Conservation (phyloP, 2,113 vertebrate genomes). For the Galemys pyrenaicus region DNA sequence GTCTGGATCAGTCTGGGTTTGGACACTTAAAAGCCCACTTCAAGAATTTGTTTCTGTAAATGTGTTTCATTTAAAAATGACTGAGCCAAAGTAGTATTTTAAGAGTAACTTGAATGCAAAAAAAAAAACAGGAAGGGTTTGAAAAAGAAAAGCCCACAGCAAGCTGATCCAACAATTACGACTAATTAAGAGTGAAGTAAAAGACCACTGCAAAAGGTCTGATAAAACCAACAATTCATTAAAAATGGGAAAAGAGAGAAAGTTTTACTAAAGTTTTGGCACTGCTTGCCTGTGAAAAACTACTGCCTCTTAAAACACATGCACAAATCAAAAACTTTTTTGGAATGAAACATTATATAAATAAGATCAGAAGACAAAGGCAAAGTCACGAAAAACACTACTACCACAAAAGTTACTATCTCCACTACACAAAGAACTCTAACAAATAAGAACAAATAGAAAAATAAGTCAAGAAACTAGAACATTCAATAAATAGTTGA, state of each 20-base stretch:
- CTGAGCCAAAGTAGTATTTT: constrained; percentile 8
- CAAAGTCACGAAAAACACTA: background rate
- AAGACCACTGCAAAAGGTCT: background rate
- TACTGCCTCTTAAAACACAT: background rate
- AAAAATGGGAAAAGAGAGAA: background rate
- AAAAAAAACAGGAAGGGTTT: background rate
- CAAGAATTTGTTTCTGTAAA: constrained; percentile 10
- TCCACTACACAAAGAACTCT: background rate
- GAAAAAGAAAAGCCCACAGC: background rate
- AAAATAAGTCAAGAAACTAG: constrained; percentile 21
- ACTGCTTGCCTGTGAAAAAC: background rate
- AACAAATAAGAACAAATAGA: background rate
- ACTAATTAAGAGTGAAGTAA: background rate
- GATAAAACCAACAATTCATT: background rate
- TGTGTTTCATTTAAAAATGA: constrained; percentile 31
- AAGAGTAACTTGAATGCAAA: constrained; percentile 12
- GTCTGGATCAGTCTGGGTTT: background rate
- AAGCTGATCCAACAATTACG: background rate
- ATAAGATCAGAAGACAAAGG: constrained; percentile 45
- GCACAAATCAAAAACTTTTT: background rate
- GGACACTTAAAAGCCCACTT: background rate
- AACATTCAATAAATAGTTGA: background rate
- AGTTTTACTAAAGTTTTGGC: background rate
- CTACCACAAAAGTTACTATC: background rate
- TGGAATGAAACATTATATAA: constrained; percentile 33